phyloP scores from a whole-genome alignment of 2,888 invertebrate species.

The Kuschelorhynchus macadamiae region DNA sequence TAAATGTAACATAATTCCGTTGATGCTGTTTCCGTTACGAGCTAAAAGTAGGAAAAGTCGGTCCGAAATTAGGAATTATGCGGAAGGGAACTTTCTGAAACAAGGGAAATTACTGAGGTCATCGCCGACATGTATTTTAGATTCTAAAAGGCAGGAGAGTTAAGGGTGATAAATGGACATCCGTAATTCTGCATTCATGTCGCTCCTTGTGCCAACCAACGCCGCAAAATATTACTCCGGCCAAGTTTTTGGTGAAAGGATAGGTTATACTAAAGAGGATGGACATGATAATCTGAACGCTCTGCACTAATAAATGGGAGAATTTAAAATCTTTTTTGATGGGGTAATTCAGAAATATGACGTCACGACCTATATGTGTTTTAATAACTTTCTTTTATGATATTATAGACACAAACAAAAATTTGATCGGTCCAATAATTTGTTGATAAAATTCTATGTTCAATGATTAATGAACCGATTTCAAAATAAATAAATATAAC shows the following conservation, averaged over 20 bases:
- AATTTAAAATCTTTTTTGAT: neutral
- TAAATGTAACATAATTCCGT: conserved; percentile 23
- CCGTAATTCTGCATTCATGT: conserved; percentile 45
- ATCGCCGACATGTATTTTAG: conserved; percentile 41
- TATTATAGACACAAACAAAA: no score
- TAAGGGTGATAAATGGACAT: conserved; percentile 43
- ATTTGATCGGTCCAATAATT: no score
- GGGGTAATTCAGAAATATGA: neutral
- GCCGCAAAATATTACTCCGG: conserved; percentile 35
- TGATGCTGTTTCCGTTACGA: conserved; percentile 21
- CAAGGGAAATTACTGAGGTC: conserved; percentile 38
- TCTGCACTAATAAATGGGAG: neutral
- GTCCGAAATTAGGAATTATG: conserved; percentile 37
- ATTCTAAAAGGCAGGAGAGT: conserved; percentile 43
- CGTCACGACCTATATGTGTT: neutral
- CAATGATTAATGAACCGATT: no score
- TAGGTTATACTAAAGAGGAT: conserved; percentile 16
- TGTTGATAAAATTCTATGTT: no score
- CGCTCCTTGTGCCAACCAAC: conserved; percentile 8
- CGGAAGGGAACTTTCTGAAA: conserved; percentile 41
- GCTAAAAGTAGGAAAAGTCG: conserved; percentile 32
- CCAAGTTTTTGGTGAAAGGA: conserved; percentile 20
- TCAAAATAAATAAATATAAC: no score
- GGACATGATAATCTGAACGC: neutral
- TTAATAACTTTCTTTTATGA: no score